Base-by-base conservation (phyloP, 1,140 invertebrate genomes). In the Holotrichia oblita region DNA sequence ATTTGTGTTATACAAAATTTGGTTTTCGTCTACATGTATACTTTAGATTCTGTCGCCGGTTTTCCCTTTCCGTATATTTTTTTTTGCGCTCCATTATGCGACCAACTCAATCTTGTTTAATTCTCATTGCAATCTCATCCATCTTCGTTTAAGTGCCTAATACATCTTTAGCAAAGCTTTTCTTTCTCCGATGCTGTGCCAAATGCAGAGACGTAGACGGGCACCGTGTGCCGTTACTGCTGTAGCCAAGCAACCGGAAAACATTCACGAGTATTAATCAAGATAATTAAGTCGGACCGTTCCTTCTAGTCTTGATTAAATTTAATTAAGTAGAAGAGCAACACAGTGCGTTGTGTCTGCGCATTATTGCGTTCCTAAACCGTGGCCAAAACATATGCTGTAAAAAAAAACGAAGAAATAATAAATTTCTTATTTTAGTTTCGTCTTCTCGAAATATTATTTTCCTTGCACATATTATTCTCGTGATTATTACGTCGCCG, bases 261-360 rank as follows among this genome's bases (percentile, higher is more conserved):
- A 55, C 48, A 17, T 55, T 55, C 48, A 55, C 48, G 14, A 55
- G 48, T 17, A 55, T 55, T 55, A 55, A 55, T 55, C 12, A 55
- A 55, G 48, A 55, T 55, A 55, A 55, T 55, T 55, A 55, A 55
- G 48, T 17, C 17, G 48, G 48, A 17, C 48, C 14, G 48, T 17
- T 55, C 17, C n/a, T 14, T 3, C 14, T 55, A 55, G 48, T 55
- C 48, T n/a, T 55, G 48, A 55, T 55, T 55, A 55, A 55, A 55
- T 55, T 55, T 55, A 55, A 55, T 55, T 55, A 55, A 55, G 48
- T 17, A 55, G 48, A 55, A 55, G 48, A 17, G 17, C 17, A 55
- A 55, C 48, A 55, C 48, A 55, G 17, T 17, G 48, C 48, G 17
- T 17, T 55, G 14, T 17, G 14, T 6, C 48, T 55, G 3, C 14